Evolutionary conservation across 2,888 invertebrate genomes (phyloP), one percentile per base, ranked within the genome.

Genomic region (Palloptera scutellata): DNA sequence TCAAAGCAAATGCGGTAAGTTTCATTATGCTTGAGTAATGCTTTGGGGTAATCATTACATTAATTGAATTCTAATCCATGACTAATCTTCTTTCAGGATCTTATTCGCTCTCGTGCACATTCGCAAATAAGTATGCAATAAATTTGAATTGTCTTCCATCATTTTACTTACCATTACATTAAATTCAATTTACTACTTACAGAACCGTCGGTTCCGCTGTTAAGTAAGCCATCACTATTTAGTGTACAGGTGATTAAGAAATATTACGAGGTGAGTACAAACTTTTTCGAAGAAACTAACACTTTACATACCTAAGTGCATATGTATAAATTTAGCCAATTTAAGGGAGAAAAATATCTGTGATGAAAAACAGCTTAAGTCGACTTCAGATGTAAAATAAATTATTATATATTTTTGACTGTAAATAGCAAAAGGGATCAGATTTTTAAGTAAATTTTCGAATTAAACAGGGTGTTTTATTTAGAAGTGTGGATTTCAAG

Each of bases 241-340:
- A 69, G 70, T 52, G 69, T 70, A 10, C 15, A 64, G 45, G 68
- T 69, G 53, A 71, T 74, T 53, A 55, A 60, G 53, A 71, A 71
- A 54, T 70, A 73, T 66, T 60, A 65, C n/a, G 74, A 72, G 73
- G 74, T 74, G 63, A 73, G 73, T 71, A 15, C 30, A 30, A 30
- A 30, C 2, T 4, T 30, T 30, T 30, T 30, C 30, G 30, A 30
- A 4, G 30, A 30, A 30, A 30, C 2, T 30, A 4, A 30, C 2
- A 30, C 6, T 30, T n/a, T n/a, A n/a, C n/a, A n/a, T n/a, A n/a
- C n/a, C n/a, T n/a, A n/a, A n/a, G n/a, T 30, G 30, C 30, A 30
- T 30, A 30, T 2, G 2, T 30, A 30, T 30, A 30, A 4, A 30
- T 30, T 30, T 30, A 30, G 30, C n/a, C n/a, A n/a, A n/a, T n/a